Percentiles rank a stretch among this genome's conserved stretches.
Evolutionary conservation across 2,888 invertebrate species (phyloP).

Genomic region (Stenurella melanura): DNA sequence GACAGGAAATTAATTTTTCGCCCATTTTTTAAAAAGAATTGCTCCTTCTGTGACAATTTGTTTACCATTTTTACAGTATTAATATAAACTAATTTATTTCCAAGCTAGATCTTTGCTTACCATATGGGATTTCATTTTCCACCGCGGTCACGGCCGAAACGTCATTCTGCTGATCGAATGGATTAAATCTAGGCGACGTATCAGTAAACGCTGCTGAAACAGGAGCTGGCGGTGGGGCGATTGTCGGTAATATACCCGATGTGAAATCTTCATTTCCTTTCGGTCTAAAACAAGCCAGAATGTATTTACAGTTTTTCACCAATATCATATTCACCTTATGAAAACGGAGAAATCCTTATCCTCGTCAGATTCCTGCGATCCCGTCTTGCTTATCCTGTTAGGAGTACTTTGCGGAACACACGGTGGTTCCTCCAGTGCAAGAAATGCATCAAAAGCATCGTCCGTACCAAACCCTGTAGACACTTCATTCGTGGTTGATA

Average conservation of each 20-base stretch:
- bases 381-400: conserved; percentile 77
- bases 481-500: conserved; percentile 61
- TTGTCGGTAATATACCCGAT: conserved; percentile 81
- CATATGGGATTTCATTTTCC: conserved; percentile 69
- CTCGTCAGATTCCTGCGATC: conserved; percentile 86
- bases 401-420: conserved; percentile 81
- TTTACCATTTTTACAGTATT: too few relatives aligned
- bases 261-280: conserved; percentile 74
- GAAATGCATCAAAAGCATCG: conserved; percentile 87
- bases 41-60: too few relatives aligned
- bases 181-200: conserved; percentile 83
- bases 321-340: conserved; percentile 77
- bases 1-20: too few relatives aligned
- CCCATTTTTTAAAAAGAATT: too few relatives aligned
- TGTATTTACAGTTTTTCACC: neutral
- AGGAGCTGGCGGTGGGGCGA: conserved; percentile 82
- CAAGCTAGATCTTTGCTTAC: conserved; percentile 57
- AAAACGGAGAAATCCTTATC: conserved; percentile 88
- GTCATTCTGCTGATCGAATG: conserved; percentile 81
- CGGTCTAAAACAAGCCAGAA: conserved; percentile 72
- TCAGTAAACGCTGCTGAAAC: conserved; percentile 75
- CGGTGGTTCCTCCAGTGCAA: conserved; percentile 86
- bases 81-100: too few relatives aligned
- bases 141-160: conserved; percentile 68
- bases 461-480: conserved; percentile 80